Percentiles rank a stretch among this genome's conserved stretches.
phyloP scores from a whole-genome alignment of 2,888 invertebrate genomes.

The Pandemis corylana region DNA sequence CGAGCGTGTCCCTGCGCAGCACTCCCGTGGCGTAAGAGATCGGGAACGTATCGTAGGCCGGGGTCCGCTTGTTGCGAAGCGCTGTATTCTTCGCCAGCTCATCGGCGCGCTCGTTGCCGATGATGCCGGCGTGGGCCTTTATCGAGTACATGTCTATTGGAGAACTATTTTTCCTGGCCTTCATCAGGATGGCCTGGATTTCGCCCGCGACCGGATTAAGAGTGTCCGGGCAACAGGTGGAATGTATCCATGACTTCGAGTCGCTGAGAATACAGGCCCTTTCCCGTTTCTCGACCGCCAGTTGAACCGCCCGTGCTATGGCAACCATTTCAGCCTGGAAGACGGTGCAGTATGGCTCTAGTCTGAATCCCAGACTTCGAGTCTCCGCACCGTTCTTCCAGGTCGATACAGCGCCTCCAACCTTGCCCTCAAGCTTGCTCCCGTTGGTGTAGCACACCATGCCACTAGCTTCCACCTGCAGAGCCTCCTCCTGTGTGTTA shows the following conservation, averaged over 20 bases:
- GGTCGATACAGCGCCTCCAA: background rate
- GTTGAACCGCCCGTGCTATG: background rate
- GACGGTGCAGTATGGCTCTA: background rate
- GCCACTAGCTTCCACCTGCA: background rate
- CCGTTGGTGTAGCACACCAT: background rate
- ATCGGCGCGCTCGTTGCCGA: too few species aligned
- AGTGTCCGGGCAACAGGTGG: background rate
- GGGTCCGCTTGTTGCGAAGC: too few species aligned
- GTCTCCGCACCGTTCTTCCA: background rate
- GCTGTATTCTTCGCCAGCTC: too few species aligned
- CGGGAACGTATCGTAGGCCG: too few species aligned
- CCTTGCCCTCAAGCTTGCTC: background rate
- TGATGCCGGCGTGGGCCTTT: too few species aligned
- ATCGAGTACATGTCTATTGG: too few species aligned
- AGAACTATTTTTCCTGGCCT: too few species aligned
- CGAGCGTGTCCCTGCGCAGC: too few species aligned
- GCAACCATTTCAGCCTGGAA: background rate
- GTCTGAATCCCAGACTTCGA: background rate
- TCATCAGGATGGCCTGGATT: background rate
- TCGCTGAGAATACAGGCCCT: background rate
- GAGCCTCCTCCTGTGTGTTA: background rate
- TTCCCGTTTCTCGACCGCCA: too few species aligned
- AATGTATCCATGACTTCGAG: background rate
- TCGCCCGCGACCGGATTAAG: background rate
- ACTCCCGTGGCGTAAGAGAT: too few species aligned